Percentiles rank a stretch among this genome's conserved stretches.
Conservation (phyloP, 1,140 invertebrate genomes). For the Hirudo medicinalis region DNA sequence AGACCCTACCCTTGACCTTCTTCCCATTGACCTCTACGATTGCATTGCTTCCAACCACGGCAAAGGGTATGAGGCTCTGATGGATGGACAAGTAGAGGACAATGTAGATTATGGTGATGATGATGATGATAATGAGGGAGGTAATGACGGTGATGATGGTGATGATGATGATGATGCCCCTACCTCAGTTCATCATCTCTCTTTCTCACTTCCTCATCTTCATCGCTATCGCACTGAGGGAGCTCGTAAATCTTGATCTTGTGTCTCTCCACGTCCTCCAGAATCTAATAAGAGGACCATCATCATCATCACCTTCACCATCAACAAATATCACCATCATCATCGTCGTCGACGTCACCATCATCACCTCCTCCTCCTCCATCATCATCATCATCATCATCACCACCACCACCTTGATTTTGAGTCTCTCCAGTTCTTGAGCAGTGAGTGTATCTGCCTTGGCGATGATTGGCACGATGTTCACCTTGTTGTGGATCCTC, state of each 20-base stretch:
- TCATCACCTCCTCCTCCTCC: background rate
- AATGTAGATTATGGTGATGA: too few species aligned
- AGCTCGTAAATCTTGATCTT: slow-evolving; percentile 39
- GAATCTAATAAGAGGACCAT: slow-evolving; percentile 28
- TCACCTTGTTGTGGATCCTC: slow-evolving; percentile 81
- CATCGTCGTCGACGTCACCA: background rate
- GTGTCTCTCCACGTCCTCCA: slow-evolving; percentile 36
- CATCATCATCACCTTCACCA: background rate
- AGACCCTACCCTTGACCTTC: slow-evolving; percentile 26
- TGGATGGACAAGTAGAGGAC: background rate
- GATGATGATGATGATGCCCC: background rate
- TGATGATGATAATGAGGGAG: too few species aligned
- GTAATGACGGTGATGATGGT: background rate
- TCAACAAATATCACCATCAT: background rate
- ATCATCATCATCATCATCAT: slow-evolving; percentile 6
- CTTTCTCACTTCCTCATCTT: slow-evolving; percentile 41
- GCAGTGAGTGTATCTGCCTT: slow-evolving; percentile 97
- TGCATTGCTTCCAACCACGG: slow-evolving; percentile 62
- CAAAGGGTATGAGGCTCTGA: slow-evolving; percentile 60
- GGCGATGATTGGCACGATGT: slow-evolving; percentile 95
- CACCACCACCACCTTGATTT: slow-evolving; percentile 51
- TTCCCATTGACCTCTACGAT: slow-evolving; percentile 25
- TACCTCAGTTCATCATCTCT: slow-evolving; percentile 39
- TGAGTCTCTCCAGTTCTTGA: slow-evolving; percentile 86
- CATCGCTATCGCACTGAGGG: slow-evolving; percentile 42